Conservation (phyloP, 2,797 vertebrate species). For the Molothrus aeneus region DNA sequence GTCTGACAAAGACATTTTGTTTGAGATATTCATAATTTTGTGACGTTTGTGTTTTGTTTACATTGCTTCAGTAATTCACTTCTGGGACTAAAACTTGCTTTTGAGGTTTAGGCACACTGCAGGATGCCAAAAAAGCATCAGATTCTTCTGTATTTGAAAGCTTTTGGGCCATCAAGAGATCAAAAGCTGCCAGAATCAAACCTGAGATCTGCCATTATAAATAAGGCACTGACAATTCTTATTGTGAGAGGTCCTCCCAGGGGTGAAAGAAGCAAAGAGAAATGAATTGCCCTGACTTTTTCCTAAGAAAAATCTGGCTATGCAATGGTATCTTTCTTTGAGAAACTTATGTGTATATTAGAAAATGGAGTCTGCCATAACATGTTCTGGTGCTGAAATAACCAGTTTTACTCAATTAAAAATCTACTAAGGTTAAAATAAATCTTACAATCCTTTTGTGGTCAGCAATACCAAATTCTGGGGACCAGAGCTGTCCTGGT, state of each 20-base stretch:
- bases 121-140: conserved; percentile 71
- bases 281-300: conserved; percentile 24
- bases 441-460: neutral
- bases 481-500: neutral
- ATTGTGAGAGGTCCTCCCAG: conserved; percentile 61
- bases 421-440: neutral
- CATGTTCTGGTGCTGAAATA: neutral
- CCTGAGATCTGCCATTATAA: conserved; percentile 82
- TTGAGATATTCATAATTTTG: conserved; percentile 71
- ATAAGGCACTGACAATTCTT: conserved; percentile 77
- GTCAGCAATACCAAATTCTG: neutral
- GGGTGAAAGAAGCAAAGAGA: conserved; percentile 50
- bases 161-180: conserved; percentile 81
- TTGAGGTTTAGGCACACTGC: conserved; percentile 68
- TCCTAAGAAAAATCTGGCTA: conserved; percentile 10
- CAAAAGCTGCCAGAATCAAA: conserved; percentile 85
- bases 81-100: conserved; percentile 71
- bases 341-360: neutral
- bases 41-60: conserved; percentile 74
- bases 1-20: conserved; percentile 72
- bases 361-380: neutral
- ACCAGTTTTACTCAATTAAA: neutral
- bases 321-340: neutral
- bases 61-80: conserved; percentile 73
- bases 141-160: conserved; percentile 75